Evolutionary conservation across 2,888 invertebrate genomes (phyloP), one percentile per base, ranked within the genome.

Genomic region (Agrochola lota): DNA sequence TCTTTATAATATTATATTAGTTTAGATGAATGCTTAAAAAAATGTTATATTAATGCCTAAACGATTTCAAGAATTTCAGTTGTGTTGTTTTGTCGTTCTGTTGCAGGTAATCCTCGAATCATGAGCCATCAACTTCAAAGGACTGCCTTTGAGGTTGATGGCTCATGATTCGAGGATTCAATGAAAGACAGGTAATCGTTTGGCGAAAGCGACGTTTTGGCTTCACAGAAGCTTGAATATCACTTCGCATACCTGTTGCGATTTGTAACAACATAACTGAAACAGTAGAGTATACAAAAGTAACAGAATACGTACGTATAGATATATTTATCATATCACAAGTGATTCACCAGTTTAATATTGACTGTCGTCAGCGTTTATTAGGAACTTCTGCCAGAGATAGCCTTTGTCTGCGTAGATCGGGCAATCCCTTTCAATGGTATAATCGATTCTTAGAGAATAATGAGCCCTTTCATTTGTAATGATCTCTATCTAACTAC

Each of bases 391-490:
- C 85, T 87, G 85, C 84, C 72, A 77, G 75, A 81, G 80, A 85
- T 78, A 81, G 78, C 83, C 78, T 86, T 91, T 90, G 90, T 87
- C 87, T 86, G 83, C 57, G 55, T 76, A 77, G 77, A 85, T 80
- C 85, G 63, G 71, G 62, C 72, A 60, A 77, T 87, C 84, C 81
- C 85, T 87, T 86, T 87, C 72, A 85, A 83, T 80, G 80, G 66
- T 73, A 71, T 81, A 85, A 88, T 90, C 88, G 87, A 90, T 91
- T 87, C 84, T 83, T 84, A 75, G 81, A 80, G 85, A 83, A 90
- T 89, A 90, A 91, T 90, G 87, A 87, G 87, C 77, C 81, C 78
- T 79, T 86, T 89, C 85, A 85, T 85, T 79, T 85, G 81, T 86
- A 83, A 85, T 89, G 88, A 85, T 85, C 71, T 69, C 40, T 57